A percentile compares a stretch with the other conserved stretches of the same genome.
Conservation (phyloP, 2,113 vertebrate species). For the Catharus fuscescens region DNA sequence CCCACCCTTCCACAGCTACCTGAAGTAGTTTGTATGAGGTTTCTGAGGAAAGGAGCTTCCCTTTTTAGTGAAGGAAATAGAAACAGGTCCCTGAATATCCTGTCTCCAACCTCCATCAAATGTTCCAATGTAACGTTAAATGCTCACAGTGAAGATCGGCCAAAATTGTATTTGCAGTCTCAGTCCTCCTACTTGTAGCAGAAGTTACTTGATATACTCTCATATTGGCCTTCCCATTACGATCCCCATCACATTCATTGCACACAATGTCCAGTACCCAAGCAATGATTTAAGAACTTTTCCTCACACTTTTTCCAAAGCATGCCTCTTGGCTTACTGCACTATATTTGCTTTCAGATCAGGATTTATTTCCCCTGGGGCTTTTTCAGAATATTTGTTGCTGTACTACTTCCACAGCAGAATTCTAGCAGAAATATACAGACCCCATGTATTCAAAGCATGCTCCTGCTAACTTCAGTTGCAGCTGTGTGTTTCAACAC, state of each 20-base stretch:
- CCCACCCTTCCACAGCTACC: not conserved
- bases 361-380: not conserved
- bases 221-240: not conserved
- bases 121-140: not conserved
- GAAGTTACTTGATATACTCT: not conserved
- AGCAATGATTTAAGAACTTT: not conserved
- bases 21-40: not conserved
- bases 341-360: not conserved
- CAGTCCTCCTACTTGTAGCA: not conserved
- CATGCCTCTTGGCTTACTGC: not conserved
- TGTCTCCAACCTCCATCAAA: not conserved
- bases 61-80: not conserved
- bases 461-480: not conserved
- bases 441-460: not conserved
- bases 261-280: not conserved
- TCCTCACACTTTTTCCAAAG: not conserved
- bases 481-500: slow-evolving; percentile 27
- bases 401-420: not conserved
- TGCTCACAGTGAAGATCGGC: not conserved
- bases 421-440: not conserved
- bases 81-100: not conserved
- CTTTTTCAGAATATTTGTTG: not conserved
- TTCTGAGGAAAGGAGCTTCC: not conserved
- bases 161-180: not conserved
- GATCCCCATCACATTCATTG: not conserved